Evolutionary conservation across 2,113 vertebrate species (phyloP).

Genomic region (Leucoraja erinaceus): DNA sequence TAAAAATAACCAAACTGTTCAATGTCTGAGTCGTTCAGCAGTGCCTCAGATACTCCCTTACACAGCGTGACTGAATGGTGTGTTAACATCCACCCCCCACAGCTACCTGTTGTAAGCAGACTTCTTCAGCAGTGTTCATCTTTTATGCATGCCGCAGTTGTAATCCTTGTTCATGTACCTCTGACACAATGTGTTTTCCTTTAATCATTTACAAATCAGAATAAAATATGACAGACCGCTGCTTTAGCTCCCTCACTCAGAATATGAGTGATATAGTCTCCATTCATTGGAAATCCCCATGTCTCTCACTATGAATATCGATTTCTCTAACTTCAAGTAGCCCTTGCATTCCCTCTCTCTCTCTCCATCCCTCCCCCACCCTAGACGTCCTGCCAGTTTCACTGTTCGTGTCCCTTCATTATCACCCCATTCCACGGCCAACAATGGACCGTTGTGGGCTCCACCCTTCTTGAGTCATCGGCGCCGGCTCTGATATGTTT

Average conservation of each 20-base stretch:
- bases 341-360: too few relatives aligned
- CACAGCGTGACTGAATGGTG: not conserved
- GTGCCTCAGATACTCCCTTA: not conserved
- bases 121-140: not conserved
- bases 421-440: too few relatives aligned
- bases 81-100: not conserved
- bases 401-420: too few relatives aligned
- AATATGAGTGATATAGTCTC: not conserved
- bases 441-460: too few relatives aligned
- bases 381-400: too few relatives aligned
- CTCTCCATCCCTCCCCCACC: too few relatives aligned
- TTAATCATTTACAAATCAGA: constrained; percentile 28
- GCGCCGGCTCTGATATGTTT: too few relatives aligned
- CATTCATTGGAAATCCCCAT: not conserved
- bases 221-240: constrained; percentile 4
- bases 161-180: constrained; percentile 9
- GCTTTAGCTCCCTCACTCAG: not conserved
- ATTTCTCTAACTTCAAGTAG: too few relatives aligned
- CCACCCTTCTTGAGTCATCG: too few relatives aligned
- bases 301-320: too few relatives aligned
- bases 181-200: constrained; percentile 25
- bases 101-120: not conserved
- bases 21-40: not conserved
- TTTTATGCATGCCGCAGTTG: not conserved
- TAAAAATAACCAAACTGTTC: not conserved